Evolutionary conservation across 2,888 invertebrate genomes (phyloP), one percentile per base, ranked within the genome.

Genomic region (Kuschelorhynchus macadamiae): DNA sequence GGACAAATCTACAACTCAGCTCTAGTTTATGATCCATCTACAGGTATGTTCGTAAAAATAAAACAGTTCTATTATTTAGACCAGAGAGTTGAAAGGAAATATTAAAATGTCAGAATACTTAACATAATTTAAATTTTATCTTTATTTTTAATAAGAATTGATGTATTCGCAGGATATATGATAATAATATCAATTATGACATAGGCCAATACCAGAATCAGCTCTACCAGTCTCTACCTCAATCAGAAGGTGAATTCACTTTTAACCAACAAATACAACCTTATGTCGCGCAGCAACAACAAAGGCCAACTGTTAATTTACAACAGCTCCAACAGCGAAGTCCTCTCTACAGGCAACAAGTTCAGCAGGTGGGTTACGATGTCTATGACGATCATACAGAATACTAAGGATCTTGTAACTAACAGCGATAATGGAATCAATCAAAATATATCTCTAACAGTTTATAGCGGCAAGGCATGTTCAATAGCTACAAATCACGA

Each of bases 211-310:
- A 93, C 86, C 91, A 92, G 78, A 92, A 91, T 21, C 91, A 92
- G 75, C 85, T 92, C 41, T 92, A 89, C 85, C 93, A 93, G 82
- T 87, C 89, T 14, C 83, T 93, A 55, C 92, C 93, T 18, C 91
- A 91, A 82, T 89, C 89, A 44, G 87, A 88, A 62, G 91, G 91
- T 70, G 91, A 92, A 76, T 86, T 92, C 77, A 88, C 88, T 74
- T 81, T 92, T 72, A 91, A 89, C 82, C 92, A 92, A 79, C 87
- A 91, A 77, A 88, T 92, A 75, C 92, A 92, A 82, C 91, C 92
- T 0, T 92, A 88, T 84, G 91, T 91, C 1, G 88, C 86, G 70
- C 87, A 86, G 44, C 52, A 74, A 8, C 79, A 79, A 50, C 86
- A 88, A 67, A 20, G 46, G 11, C 88, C 18, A 88, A 88, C 14